Conservation (phyloP, 2,113 vertebrate species). For the Odontophorus gujanensis region DNA sequence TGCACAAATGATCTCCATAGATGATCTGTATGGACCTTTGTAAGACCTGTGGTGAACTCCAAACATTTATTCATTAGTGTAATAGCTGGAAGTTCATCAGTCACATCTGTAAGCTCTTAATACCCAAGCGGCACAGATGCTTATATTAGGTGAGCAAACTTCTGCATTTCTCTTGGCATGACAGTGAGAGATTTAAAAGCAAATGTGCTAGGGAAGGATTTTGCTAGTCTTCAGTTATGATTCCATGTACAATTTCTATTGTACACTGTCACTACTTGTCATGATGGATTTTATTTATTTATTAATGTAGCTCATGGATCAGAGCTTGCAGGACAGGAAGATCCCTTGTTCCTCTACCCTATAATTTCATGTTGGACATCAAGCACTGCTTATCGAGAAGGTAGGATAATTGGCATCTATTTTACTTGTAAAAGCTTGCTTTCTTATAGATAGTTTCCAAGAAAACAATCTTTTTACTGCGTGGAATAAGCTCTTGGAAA, state of each 20-base stretch:
- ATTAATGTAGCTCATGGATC: constrained; percentile 47
- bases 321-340: constrained; percentile 79
- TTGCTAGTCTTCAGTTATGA: neutral
- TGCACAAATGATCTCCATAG: neutral
- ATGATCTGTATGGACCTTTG: neutral
- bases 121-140: neutral
- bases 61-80: neutral
- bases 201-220: neutral
- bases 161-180: neutral
- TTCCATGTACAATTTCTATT: neutral
- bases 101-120: neutral
- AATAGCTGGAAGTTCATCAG: neutral
- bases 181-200: neutral
- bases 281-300: constrained; percentile 22
- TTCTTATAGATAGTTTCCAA: neutral
- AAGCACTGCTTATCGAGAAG: constrained; percentile 78
- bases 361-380: constrained; percentile 81
- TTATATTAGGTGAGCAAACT: neutral
- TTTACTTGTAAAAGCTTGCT: neutral
- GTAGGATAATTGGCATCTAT: constrained; percentile 68
- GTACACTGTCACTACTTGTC: neutral
- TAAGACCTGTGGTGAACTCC: neutral
- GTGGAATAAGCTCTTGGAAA: neutral
- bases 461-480: neutral
- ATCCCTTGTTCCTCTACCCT: constrained; percentile 80